Base-by-base conservation (phyloP, 2,888 invertebrate species). In the Netelia virgata region DNA sequence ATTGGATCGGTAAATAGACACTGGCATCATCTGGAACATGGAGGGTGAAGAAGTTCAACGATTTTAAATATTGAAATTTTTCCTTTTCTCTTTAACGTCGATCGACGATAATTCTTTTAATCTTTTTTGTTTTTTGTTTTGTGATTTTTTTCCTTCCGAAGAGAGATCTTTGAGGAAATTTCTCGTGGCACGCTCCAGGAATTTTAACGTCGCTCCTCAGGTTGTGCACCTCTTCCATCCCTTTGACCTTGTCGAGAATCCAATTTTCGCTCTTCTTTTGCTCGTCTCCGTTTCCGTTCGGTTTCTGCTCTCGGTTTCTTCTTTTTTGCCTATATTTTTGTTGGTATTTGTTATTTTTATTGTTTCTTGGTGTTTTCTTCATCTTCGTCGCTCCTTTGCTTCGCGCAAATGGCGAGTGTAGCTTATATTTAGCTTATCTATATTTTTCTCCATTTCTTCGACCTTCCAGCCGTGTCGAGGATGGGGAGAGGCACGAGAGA, bases 361-460 rank as follows among this genome's bases (percentile, higher is more conserved):
- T 36, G 36, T 36, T 36, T 36, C 36, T 36, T 6, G 36, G 6
- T 36, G 36, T 6, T 36, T 36, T 36, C 36, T 36, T 36, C 36
- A 36, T 78, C 50, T 64, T 55, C 16, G n/a, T 69, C 3, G 11
- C 14, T 14, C 14, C 11, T 47, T 47, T 11, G 0, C 2, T 47
- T 57, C 1, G 2, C 18, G 20, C 0, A 3, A 10, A 18, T 57
- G 57, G 18, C 10, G 36, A 36, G 36, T 36, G 36, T 36, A 18
- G 10, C 20, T 57, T 57, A 6, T 18, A 57, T 57, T 18, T 16
- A 18, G 14, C 28, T n/a, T 47, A 1, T 57, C 5, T 23, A 43
- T 14, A 76, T 76, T 68, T 76, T 76, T 36, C 64, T 50, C 28
- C 63, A 68, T 61, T 73, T 76, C 74, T 81, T 84, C 69, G 80